Base-by-base conservation (phyloP, 2,113 vertebrate genomes). In the Prionailurus bengalensis region DNA sequence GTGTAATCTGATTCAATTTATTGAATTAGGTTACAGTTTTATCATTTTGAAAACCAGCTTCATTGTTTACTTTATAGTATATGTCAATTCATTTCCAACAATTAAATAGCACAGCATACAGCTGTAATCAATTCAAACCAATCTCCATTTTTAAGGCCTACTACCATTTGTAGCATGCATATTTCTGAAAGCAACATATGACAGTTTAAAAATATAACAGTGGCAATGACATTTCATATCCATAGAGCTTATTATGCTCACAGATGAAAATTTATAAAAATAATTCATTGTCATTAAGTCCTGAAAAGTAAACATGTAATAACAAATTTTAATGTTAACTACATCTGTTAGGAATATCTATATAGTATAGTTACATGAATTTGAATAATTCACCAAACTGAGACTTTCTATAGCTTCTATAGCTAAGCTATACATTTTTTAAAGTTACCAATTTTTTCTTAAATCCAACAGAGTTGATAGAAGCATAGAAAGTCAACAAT, bases 1-100 rank as follows among this genome's bases (percentile, higher is more conserved):
- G 80, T 45, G 21, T 93, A 98, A 97, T 98, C 87, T 93, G 78
- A 97, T 97, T 97, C 89, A 97, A 91, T 97, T 98, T 98, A 94
- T 96, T 97, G 87, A 98, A 98, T 98, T 90, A 96, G 66, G 70
- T 96, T 97, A 93, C 25, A 96, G 91, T 97, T 98, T 96, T 97
- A 97, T 98, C 73, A 98, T 68, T 96, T 97, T 91, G 65, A 98
- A 98, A 98, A 93, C 48, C 79, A 80, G 78, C 78, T 98, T 97
- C 33, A 39, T 73, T 97, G 96, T 89, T 98, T 96, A 94, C 66
- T 94, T 96, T 96, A 94, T 70, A 97, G 1, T 61, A 48, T 94
- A 91, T 91, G 55, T 97, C 94, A 97, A 84, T 89, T 97, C 70
- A 94, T 96, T 58, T 45, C 7, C 76, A 97, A 92, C 14, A 98